Evolutionary conservation across 2,113 vertebrate species (phyloP).

Genomic region (Ahaetulla prasina): DNA sequence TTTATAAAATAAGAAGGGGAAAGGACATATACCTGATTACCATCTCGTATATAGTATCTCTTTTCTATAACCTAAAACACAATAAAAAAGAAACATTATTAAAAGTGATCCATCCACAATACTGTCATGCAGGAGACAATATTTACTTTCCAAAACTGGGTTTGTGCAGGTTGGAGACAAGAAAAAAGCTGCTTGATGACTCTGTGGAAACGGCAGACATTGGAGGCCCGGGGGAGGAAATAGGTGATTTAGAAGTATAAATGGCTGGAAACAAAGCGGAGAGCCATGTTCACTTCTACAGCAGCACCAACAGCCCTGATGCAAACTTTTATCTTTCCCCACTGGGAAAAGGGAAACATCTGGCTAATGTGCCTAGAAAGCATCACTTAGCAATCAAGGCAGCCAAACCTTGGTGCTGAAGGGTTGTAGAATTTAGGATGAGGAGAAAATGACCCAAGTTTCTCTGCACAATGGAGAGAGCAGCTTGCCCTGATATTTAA

Average conservation of each 20-base stretch:
- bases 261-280: neutral
- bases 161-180: neutral
- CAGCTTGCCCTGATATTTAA: neutral
- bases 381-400: neutral
- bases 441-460: neutral
- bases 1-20: constrained; percentile 18
- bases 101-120: neutral
- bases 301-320: neutral
- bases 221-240: neutral
- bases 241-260: neutral
- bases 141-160: neutral
- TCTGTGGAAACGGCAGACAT: neutral
- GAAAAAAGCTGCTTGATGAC: neutral
- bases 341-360: neutral
- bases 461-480: neutral
- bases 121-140: neutral
- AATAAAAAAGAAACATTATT: constrained; percentile 28
- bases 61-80: constrained; percentile 89
- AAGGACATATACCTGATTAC: constrained; percentile 79
- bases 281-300: neutral
- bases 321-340: neutral
- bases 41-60: constrained; percentile 89
- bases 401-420: neutral
- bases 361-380: neutral
- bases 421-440: neutral